Base-by-base conservation (phyloP, 2,888 invertebrate species). In the Apotomis capreana region DNA sequence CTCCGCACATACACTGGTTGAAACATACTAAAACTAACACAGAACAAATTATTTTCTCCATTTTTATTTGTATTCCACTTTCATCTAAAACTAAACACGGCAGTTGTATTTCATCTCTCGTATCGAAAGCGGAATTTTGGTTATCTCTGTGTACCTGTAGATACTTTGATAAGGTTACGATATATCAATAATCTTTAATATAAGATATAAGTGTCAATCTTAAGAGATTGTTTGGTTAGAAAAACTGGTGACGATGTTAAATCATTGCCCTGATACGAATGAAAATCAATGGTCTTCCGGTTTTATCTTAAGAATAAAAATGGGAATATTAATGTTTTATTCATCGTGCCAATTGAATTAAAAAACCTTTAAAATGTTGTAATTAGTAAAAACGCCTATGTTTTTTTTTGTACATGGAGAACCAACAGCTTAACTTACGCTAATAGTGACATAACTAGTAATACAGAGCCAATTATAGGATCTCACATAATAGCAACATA, bases 31-130 rank as follows among this genome's bases (percentile, higher is more conserved):
- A 40, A 59, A 83, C 40, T 44, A 82, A 0, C 13, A 79, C 44
- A 13, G 76, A 74, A 59, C 80, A 64, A 44, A 77, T 60, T 65
- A 79, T 75, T 62, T 58, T 75, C 74, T 67, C 75, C 85, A 86
- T 86, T 74, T 78, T 83, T 36, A 54, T 55, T n/a, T 13, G 10
- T 26, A 37, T 52, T 12, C 44, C 10, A 12, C 54, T 46, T 51
- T 5, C n/a, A 12, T 40, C 54, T 59, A 40, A 13, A 52, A 63
- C 63, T 68, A 63, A 6, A 8, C 52, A 63, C 6, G 26, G 36
- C 10, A 62, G 57, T 58, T 40, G 68, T 68, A 55, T 60, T 57
- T 70, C 60, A 70, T 70, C 46, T 70, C 37, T 49, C 12, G 46
- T 55, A 44, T 63, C 52, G 3, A 8, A 36, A 9, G 8, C 44